Evolutionary conservation across 2,797 vertebrate genomes (phyloP), one percentile per base, ranked within the genome.

Genomic region (Pseudochromis fuscus): DNA sequence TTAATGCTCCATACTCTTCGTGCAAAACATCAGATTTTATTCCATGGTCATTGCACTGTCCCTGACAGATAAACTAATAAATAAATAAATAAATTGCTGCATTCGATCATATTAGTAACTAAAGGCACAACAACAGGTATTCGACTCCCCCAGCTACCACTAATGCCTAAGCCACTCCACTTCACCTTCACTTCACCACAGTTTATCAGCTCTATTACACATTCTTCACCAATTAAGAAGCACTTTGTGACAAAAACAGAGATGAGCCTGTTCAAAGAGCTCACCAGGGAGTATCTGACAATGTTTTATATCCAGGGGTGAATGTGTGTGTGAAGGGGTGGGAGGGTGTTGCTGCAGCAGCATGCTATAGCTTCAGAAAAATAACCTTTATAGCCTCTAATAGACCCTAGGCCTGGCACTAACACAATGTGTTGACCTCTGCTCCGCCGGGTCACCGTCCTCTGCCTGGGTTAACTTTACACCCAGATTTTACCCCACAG

Each of bases 401-500:
- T 94, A 87, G 75, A 91, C 88, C 93, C 91, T 88, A 88, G 85
- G 85, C 92, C 61, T 45, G 90, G 89, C 79, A 82, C 83, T 84
- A 94, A 87, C 88, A 94, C 95, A 97, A 97, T 96, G 91, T 90
- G 67, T 70, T 91, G 96, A 95, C 95, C 96, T 95, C 88, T 95
- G 95, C 93, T 94, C 95, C 91, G 85, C 91, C 45, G 85, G 93
- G 93, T 96, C 95, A 95, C 92, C 85, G 87, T 89, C 89, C 87
- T 81, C 71, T 87, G 92, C 93, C 92, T 93, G 89, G 94, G 92
- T 93, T 95, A 95, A 95, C 84, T 74, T 95, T 94, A 95, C 86
- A 93, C 92, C 89, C 93, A 84, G 89, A 89, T 90, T 94, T 96
- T 95, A 95, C 92, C 94, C 89, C 94, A 95, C 96, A 98, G 96